These are phyloP conservation scores for Brachyptera putata DNA, from an alignment of 2,888 invertebrate genomes.

Conservation along the genomic window DNA sequence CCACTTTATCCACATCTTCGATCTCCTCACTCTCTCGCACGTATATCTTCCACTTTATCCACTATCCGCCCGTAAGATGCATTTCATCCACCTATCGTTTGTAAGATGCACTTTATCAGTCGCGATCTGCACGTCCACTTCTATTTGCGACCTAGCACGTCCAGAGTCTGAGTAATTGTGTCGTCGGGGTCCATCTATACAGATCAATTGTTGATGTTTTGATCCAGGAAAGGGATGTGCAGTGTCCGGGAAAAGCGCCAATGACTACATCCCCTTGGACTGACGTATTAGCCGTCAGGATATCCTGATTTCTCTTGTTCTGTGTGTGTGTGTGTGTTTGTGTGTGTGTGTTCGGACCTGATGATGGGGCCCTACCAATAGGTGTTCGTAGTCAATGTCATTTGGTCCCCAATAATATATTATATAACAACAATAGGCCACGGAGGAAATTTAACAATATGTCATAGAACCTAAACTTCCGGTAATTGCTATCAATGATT, in stretches of 20 bases:
- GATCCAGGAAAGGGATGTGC: slow-evolving; percentile 31
- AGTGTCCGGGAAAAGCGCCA: slow-evolving; percentile 31
- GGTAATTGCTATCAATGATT: slow-evolving; percentile 2
- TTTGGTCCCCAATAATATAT: slow-evolving; percentile 24
- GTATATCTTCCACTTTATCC: not conserved
- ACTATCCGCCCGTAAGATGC: too few species aligned
- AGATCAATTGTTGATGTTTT: not conserved
- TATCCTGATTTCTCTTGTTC: slow-evolving; percentile 30
- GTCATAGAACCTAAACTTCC: slow-evolving; percentile 1
- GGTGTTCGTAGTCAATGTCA: slow-evolving; percentile 30
- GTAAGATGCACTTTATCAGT: too few species aligned
- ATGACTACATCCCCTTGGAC: slow-evolving; percentile 28
- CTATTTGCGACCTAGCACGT: slow-evolving; percentile 11
- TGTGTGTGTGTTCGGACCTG: not conserved
- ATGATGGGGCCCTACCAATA: slow-evolving; percentile 18
- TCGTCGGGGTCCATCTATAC: not conserved
- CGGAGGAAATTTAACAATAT: slow-evolving; percentile 32
- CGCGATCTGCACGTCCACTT: too few species aligned
- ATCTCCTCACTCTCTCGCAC: not conserved
- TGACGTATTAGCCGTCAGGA: too few species aligned
- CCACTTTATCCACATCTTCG: not conserved
- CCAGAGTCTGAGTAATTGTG: slow-evolving; percentile 7
- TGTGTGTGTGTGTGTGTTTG: not conserved
- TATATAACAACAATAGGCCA: too few species aligned
- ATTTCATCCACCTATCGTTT: too few species aligned